These are phyloP conservation scores for Sycophila sp. DNA, from an alignment of 1,140 invertebrate genomes.

Conservation along the genomic window DNA sequence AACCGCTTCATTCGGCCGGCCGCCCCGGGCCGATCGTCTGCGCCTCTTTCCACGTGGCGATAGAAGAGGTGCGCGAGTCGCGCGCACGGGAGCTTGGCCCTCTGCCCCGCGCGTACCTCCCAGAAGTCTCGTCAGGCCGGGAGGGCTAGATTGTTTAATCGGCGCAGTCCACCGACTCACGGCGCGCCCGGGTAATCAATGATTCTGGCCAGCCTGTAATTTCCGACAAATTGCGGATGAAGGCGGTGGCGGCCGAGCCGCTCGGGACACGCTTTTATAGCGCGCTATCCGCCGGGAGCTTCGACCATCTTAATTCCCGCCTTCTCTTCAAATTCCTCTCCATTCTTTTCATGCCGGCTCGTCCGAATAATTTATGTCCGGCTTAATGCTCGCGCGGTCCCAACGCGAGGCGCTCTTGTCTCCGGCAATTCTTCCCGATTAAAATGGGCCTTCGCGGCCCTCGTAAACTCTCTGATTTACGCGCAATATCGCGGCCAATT, in stretches of 20 bases:
- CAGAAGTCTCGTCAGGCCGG: slow-evolving; percentile 58
- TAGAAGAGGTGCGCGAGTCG: not conserved
- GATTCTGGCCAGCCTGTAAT: slow-evolving; percentile 57
- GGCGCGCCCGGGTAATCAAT: slow-evolving; percentile 51
- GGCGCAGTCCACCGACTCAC: slow-evolving; percentile 40
- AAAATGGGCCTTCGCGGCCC: too few relatives aligned
- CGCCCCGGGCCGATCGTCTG: slow-evolving; percentile 60
- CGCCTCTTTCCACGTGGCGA: not conserved
- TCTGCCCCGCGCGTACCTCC: slow-evolving; percentile 51
- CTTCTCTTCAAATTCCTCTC: slow-evolving; percentile 2
- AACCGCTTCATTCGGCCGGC: slow-evolving; percentile 61
- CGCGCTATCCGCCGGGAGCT: not conserved
- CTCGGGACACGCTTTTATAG: slow-evolving; percentile 25
- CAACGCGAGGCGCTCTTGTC: too few relatives aligned
- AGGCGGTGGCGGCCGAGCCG: not conserved
- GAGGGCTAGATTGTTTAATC: slow-evolving; percentile 64
- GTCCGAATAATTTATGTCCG: too few relatives aligned
- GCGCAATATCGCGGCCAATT: too few relatives aligned
- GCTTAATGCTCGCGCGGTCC: too few relatives aligned
- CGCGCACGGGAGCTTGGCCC: slow-evolving; percentile 46
- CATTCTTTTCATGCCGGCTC: too few relatives aligned
- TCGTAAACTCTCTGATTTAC: too few relatives aligned
- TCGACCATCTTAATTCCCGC: not conserved
- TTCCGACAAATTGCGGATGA: slow-evolving; percentile 57
- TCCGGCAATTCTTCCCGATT: too few relatives aligned